phyloP scores from a whole-genome alignment of 2,797 vertebrate genomes.

The Leptoclinus maculatus region DNA sequence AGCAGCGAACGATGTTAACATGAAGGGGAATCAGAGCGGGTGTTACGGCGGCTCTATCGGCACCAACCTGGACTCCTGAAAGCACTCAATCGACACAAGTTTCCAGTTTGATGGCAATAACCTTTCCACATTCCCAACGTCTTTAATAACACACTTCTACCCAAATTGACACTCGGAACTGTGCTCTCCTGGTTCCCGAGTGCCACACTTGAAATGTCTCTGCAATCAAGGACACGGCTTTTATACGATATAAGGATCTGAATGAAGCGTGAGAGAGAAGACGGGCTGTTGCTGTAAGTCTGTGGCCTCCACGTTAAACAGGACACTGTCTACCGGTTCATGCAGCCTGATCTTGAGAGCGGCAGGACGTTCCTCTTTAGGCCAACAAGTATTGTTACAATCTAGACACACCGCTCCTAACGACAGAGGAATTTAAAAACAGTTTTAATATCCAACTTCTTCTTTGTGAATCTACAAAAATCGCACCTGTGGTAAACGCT shows the following conservation, averaged over 20 bases:
- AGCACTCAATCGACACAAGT: no score
- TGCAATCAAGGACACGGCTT: background rate
- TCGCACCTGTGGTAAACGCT: background rate
- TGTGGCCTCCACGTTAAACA: background rate
- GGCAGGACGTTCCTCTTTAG: no score
- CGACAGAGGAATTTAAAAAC: background rate
- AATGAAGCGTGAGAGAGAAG: background rate
- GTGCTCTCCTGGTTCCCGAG: background rate
- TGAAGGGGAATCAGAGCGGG: no score
- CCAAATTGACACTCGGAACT: background rate
- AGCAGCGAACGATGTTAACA: no score
- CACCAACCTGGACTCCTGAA: no score
- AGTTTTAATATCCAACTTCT: background rate
- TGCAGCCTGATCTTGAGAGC: background rate
- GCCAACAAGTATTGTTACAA: background rate
- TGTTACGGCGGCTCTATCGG: no score
- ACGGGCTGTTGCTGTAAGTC: background rate
- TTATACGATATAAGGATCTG: no score
- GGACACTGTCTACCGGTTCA: no score
- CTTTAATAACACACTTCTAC: no score
- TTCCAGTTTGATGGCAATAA: no score
- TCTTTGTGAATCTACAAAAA: slow-evolving; percentile 2
- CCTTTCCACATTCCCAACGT: no score
- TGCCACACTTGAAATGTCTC: background rate
- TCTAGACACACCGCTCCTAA: background rate